Percentiles rank a stretch among this genome's conserved stretches.
phyloP scores from a whole-genome alignment of 2,797 vertebrate genomes.

The Urophycis tenuis region DNA sequence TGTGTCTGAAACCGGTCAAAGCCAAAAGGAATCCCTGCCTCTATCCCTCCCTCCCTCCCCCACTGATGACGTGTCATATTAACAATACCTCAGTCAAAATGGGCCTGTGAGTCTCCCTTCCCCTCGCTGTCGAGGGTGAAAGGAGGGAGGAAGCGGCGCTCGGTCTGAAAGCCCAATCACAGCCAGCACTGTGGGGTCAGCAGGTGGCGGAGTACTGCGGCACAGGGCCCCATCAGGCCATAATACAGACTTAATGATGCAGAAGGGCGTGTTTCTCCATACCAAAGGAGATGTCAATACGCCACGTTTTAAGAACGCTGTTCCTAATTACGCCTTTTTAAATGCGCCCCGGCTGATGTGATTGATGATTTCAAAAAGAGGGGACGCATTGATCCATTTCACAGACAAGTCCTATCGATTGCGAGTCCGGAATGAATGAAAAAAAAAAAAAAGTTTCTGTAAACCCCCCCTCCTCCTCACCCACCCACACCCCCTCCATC shows the following conservation, averaged over 20 bases:
- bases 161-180: slow-evolving; percentile 73
- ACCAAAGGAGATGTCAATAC: slow-evolving; percentile 71
- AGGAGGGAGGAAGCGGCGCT: slow-evolving; percentile 38
- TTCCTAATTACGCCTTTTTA: slow-evolving; percentile 78
- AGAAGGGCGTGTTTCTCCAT: slow-evolving; percentile 76
- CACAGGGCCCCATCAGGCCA: slow-evolving; percentile 72
- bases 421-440: slow-evolving; percentile 71
- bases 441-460: slow-evolving; percentile 37
- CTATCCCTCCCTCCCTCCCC: neutral
- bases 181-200: slow-evolving; percentile 60
- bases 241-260: slow-evolving; percentile 80
- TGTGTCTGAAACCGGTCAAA: neutral
- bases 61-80: slow-evolving; percentile 29
- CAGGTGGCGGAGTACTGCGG: slow-evolving; percentile 67
- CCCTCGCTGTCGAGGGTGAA: slow-evolving; percentile 10
- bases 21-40: too few species aligned
- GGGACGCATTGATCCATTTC: slow-evolving; percentile 77
- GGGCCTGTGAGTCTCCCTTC: slow-evolving; percentile 56
- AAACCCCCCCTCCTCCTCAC: slow-evolving; percentile 13
- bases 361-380: slow-evolving; percentile 76
- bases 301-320: slow-evolving; percentile 73
- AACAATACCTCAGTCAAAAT: slow-evolving; percentile 61
- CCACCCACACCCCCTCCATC: slow-evolving; percentile 50
- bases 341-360: slow-evolving; percentile 69
- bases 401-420: slow-evolving; percentile 82